A percentile compares a stretch with the other conserved stretches of the same genome.
Evolutionary conservation across 2,113 vertebrate species (phyloP).

Genomic region (Mormyrus lacerda): DNA sequence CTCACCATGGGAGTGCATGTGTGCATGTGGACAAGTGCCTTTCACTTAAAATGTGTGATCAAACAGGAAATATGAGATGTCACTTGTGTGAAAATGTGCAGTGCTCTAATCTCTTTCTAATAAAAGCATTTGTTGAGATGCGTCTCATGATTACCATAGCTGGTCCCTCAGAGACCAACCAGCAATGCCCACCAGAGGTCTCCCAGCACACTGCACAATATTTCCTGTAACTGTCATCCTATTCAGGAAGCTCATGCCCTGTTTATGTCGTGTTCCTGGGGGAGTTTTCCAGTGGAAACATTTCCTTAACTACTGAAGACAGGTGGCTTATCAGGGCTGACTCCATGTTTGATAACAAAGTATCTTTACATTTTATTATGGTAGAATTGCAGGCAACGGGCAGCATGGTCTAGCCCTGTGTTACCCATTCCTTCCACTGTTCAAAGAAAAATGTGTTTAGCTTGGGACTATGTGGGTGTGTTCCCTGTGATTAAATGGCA

Average conservation of each 20-base stretch:
- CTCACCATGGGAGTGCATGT: neutral
- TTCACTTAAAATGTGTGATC: slow-evolving; percentile 14
- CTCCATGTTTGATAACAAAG: neutral
- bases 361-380: neutral
- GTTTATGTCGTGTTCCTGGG: neutral
- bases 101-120: slow-evolving; percentile 17
- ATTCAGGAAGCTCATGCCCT: neutral
- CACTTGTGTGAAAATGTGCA: neutral
- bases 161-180: neutral
- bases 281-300: neutral
- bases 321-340: neutral
- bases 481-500: neutral
- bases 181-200: neutral
- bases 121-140: slow-evolving; percentile 11
- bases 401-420: neutral
- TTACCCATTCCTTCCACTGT: neutral
- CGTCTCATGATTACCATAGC: neutral
- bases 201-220: neutral
- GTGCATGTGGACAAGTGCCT: slow-evolving; percentile 20
- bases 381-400: neutral
- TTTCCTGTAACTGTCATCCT: neutral
- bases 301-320: neutral
- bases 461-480: neutral
- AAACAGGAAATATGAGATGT: neutral
- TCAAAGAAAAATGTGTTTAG: neutral